Evolutionary conservation across 1,140 invertebrate species (phyloP), one percentile per base, ranked within the genome.

Genomic region (Drosophila sproati): DNA sequence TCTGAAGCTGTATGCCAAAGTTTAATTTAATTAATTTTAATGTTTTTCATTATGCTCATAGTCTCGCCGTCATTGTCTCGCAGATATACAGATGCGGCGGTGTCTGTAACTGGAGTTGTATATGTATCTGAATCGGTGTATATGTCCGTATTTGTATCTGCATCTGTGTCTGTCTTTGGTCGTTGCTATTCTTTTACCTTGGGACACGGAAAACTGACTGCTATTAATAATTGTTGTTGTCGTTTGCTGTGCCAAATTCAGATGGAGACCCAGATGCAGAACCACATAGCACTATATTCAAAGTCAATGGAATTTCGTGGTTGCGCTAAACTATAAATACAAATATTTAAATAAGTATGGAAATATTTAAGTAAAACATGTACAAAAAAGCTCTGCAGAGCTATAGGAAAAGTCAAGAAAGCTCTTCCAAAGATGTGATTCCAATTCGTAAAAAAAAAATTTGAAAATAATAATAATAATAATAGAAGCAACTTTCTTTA

Each of bases 1-100:
- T 82, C 63, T 68, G 77, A 43, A 68, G 57, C 80, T 82, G 77
- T 85, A 77, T 75, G 82, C 54, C 77, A 88, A 87, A 87, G 83
- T 87, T 87, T 86, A 87, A 88, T 87, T 87, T 87, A 83, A 87
- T 87, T 87, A 87, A 80, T 87, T 88, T 87, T 83, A 87, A 87
- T 87, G 80, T 80, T 77, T 77, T 85, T 87, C 83, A 87, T 87
- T 87, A 87, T 83, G 77, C 68, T 80, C 77, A 78, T 71, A 59
- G 73, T 54, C 48, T 45, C 51, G 32, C 20, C 20, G 1, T 20
- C 20, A 20, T 20, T 20, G 20, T 57, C 60, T 48, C 41, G 52
- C 45, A 62, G 63, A 73, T 78, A 67, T 67, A 67, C 39, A 61
- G 12, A 56, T 62, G 62, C 45, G 34, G 43, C 39, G 60, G 39